Evolutionary conservation across 37 sponge, comb jelly and placozoan species (phyloP).

Genomic region (Cladorhizidae sp.): DNA sequence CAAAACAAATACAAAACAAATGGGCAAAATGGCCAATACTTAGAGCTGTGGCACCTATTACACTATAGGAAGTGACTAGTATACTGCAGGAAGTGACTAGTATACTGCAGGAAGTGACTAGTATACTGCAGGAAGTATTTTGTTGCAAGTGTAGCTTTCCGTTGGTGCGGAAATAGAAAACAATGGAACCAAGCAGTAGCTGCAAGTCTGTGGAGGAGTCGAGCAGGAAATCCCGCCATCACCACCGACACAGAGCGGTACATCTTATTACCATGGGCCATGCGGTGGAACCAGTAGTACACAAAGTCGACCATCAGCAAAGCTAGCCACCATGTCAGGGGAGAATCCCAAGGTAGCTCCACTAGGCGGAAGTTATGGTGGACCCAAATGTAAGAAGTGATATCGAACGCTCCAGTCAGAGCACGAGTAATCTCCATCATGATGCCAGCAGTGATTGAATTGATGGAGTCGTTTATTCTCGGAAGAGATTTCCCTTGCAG

Average conservation of each 20-base stretch:
- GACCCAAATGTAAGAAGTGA: conserved; percentile 67
- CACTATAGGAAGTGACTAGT: no score
- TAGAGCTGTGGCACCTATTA: no score
- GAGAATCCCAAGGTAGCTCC: conserved; percentile 86
- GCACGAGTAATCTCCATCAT: conserved; percentile 5
- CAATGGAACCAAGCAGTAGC: background rate
- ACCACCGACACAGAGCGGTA: no score
- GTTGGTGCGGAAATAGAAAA: no score
- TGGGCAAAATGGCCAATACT: no score
- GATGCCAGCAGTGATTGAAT: conserved; percentile 78
- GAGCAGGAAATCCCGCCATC: no score
- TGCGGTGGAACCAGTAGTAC: conserved; percentile 88
- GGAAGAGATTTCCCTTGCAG: conserved; percentile 29
- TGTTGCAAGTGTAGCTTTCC: background rate
- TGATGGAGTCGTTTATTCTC: conserved; percentile 75
- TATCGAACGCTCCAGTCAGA: conserved; percentile 29
- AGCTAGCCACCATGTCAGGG: conserved; percentile 84
- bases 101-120: no score
- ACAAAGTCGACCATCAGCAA: conserved; percentile 72
- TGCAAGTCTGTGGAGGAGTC: no score
- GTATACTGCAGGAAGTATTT: background rate
- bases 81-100: no score
- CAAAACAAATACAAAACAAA: background rate
- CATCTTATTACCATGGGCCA: conserved; percentile 90
- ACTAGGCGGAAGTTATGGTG: conserved; percentile 53